Percentiles rank a stretch among this genome's conserved stretches.
Evolutionary conservation across 2,113 vertebrate species (phyloP).

Genomic region (Bambusicola thoracicus): DNA sequence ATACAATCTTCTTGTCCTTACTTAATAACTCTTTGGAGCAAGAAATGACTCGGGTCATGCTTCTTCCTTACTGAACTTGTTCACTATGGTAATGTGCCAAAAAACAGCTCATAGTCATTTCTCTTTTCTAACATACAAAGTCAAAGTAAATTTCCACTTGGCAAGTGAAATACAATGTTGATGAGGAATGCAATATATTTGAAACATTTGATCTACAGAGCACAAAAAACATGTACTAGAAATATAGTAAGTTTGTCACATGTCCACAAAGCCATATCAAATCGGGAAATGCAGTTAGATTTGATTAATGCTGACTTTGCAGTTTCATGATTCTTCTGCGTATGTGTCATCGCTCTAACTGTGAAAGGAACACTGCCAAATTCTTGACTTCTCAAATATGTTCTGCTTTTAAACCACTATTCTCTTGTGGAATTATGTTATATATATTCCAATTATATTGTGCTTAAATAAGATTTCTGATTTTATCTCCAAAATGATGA

Average conservation of each 20-base stretch:
- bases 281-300: slow-evolving; percentile 1
- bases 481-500: slow-evolving; percentile 1
- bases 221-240: not conserved
- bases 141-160: slow-evolving; percentile 58
- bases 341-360: not conserved
- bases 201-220: slow-evolving; percentile 38
- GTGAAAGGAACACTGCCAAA: not conserved
- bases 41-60: slow-evolving; percentile 18
- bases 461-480: not conserved
- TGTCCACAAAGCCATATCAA: not conserved
- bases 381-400: not conserved
- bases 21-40: slow-evolving; percentile 16
- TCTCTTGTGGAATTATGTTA: not conserved
- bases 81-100: slow-evolving; percentile 2
- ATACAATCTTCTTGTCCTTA: slow-evolving; percentile 26
- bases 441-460: not conserved
- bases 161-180: not conserved
- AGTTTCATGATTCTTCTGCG: not conserved
- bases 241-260: not conserved
- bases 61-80: not conserved
- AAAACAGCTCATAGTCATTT: slow-evolving; percentile 37
- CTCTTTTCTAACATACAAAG: not conserved
- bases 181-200: slow-evolving; percentile 48
- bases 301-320: slow-evolving; percentile 21
- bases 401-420: not conserved